Evolutionary conservation across 1,140 invertebrate species (phyloP), one percentile per base, ranked within the genome.

Genomic region (Psilanteris sp.): DNA sequence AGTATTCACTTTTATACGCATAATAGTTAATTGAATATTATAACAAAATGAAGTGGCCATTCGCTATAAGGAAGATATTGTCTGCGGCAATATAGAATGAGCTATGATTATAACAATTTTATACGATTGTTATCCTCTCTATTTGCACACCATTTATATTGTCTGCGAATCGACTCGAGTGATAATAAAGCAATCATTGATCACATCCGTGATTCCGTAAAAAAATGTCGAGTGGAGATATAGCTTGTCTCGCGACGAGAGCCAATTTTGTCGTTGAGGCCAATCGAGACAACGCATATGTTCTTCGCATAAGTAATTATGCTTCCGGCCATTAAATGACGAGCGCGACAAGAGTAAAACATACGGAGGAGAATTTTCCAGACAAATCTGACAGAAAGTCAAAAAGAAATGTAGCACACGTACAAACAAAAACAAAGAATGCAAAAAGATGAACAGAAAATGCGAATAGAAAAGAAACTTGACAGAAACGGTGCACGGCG

Each of bases 301-400:
- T 50, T 39, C 61, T 80, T 75, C 64, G 75, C 79, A 79, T 82
- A 85, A 83, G 81, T 83, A 85, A 87, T 86, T 84, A 85, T 76
- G 78, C 79, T 82, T 85, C 81, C 78, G 81, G 79, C 81, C 77
- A 82, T 83, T 84, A 79, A 86, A 83, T 79, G 74, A 77, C 77
- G 77, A 77, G 67, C 27, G 32, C 62, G 11, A 27, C 34, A 26
- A 34, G 34, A 64, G 16, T 10, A 16, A 26, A 62, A 64, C 34
- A 16, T 41, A 52, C 27, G 29, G 36, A 26, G 8, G 29, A 34
- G 20, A 43, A 20, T 50, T 68, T 70, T 70, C 36, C 46, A 34
- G 29, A 18, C 54, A 39, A 70, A 59, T 44, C 43, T 61, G 66
- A 44, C 54, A 36, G 43, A 52, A 50, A 52, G 36, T 43, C 16